phyloP scores from a whole-genome alignment of 2,888 invertebrate species.

The Brassicogethes aeneus region DNA sequence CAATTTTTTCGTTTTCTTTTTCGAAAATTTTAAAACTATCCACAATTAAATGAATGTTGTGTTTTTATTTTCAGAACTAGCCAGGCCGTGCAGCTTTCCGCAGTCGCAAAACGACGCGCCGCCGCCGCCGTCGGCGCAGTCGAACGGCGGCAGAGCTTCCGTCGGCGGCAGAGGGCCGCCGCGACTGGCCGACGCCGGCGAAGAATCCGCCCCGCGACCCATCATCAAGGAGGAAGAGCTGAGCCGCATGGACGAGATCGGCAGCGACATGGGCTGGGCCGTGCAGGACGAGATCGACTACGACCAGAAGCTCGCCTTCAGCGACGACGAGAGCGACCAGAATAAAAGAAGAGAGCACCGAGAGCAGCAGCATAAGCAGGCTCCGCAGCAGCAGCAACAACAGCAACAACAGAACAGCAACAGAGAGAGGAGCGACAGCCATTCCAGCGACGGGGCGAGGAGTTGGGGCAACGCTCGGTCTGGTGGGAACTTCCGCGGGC shows the following conservation, averaged over 20 bases:
- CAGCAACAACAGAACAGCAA: slow-evolving; percentile 5
- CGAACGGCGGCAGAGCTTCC: slow-evolving; percentile 11
- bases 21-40: too few species aligned
- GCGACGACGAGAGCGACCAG: slow-evolving; percentile 69
- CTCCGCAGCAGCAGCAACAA: slow-evolving; percentile 12
- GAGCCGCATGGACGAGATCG: slow-evolving; percentile 84
- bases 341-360: slow-evolving; percentile 7
- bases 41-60: too few species aligned
- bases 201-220: slow-evolving; percentile 59
- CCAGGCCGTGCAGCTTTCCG: too few species aligned
- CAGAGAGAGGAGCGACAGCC: slow-evolving; percentile 13
- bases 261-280: slow-evolving; percentile 86
- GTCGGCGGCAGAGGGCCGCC: slow-evolving; percentile 35
- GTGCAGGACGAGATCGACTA: slow-evolving; percentile 90
- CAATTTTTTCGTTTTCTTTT: too few species aligned
- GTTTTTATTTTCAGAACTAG: too few species aligned
- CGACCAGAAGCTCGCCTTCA: slow-evolving; percentile 88
- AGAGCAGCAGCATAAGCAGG: too few species aligned
- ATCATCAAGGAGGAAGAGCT: slow-evolving; percentile 91
- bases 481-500: slow-evolving; percentile 32
- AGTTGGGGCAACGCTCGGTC: slow-evolving; percentile 24
- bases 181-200: slow-evolving; percentile 29
- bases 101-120: too few species aligned
- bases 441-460: slow-evolving; percentile 11
- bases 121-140: too few species aligned